Evolutionary conservation across 2,113 vertebrate genomes (phyloP).

Genomic region (Scytalopus superciliaris): DNA sequence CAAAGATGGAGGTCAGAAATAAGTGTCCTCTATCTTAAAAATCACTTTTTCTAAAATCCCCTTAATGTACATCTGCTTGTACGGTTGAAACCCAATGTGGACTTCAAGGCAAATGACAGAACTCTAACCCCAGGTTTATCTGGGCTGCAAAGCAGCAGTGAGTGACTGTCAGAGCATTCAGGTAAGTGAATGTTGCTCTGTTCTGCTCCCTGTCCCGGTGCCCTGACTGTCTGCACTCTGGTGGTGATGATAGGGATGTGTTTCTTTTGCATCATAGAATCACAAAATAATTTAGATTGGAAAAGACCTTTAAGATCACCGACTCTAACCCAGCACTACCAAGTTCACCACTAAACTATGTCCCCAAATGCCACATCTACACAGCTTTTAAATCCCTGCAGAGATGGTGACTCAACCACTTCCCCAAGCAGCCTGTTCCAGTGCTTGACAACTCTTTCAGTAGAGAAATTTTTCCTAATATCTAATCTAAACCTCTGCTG

Average conservation of each 20-base stretch:
- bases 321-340: background rate
- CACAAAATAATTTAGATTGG: background rate
- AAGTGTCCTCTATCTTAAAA: background rate
- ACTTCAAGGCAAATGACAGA: background rate
- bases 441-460: background rate
- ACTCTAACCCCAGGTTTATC: accelerated
- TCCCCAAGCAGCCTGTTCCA: background rate
- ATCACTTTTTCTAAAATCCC: background rate
- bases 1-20: background rate
- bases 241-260: background rate
- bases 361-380: background rate
- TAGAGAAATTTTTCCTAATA: background rate
- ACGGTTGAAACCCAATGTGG: background rate
- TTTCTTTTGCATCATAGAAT: background rate
- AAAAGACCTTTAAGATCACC: background rate
- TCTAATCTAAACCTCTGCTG: background rate
- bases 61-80: background rate
- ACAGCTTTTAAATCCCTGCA: background rate
- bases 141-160: background rate
- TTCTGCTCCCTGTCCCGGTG: background rate
- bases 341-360: background rate
- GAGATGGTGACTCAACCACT: background rate
- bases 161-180: accelerated
- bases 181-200: background rate
- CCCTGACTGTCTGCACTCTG: background rate